Base-by-base conservation (phyloP, 2,888 invertebrate genomes). In the Eupithecia subumbrata region DNA sequence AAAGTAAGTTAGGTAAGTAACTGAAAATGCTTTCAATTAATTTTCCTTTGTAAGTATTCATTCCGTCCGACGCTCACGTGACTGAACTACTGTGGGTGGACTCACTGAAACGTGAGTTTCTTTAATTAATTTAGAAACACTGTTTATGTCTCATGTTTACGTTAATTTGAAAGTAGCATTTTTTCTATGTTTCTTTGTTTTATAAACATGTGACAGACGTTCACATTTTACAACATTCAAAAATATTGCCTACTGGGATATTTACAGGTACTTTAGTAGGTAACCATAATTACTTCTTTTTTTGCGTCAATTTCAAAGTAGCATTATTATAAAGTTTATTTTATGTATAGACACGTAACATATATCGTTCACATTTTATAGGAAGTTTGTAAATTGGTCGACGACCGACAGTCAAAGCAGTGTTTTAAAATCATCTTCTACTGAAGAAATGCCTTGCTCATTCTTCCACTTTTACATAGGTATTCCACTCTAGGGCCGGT, bases 71-170 rank as follows among this genome's bases (percentile, higher is more conserved):
- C n/a, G n/a, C 52, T n/a, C 52, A 52, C 52, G n/a, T 52, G n/a
- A 52, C 52, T 52, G n/a, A 52, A n/a, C 8, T 5, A 52, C 52
- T n/a, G n/a, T 8, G 2, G 7, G n/a, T 8, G 2, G 7, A 52
- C 52, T n/a, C 52, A n/a, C n/a, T 52, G 52, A n/a, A 52, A 52
- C n/a, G 52, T 52, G 52, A 52, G 52, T 52, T 52, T 52, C n/a
- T n/a, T 9, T 52, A 52, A 52, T n/a, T 52, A 9, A 52, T 52
- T 52, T n/a, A n/a, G n/a, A 52, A 52, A 52, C n/a, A n/a, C 52
- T 9, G n/a, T 52, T n/a, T 52, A 9, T 48, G 48, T 52, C 9
- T n/a, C 12, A 52, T n/a, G n/a, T 52, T 52, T n/a, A n/a, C n/a
- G 8, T 0, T 52, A n/a, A 52, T 52, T 52, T 52, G 11, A 22